phyloP scores from a whole-genome alignment of 2,888 invertebrate species.

The Ceriagrion tenellum region DNA sequence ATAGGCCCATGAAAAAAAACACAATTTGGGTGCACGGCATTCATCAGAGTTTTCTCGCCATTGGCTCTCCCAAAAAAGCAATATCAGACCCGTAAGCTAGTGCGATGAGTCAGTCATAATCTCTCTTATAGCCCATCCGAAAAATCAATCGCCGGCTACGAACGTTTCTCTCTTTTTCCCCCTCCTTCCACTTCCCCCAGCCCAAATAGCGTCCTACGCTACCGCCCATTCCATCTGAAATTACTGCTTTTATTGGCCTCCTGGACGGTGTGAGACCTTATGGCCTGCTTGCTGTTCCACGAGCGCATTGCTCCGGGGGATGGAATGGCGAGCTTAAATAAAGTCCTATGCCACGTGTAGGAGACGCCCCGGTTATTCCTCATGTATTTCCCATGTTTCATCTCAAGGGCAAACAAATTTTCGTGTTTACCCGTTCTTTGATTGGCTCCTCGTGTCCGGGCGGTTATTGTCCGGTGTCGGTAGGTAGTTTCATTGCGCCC shows the following conservation, averaged over 20 bases:
- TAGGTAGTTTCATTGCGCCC: neutral
- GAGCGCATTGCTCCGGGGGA: neutral
- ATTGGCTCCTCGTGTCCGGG: neutral
- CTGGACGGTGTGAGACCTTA: neutral
- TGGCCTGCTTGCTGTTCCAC: neutral
- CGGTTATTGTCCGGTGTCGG: neutral
- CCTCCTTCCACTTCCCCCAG: neutral
- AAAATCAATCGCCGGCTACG: neutral
- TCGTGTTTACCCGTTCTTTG: neutral
- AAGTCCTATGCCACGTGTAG: neutral
- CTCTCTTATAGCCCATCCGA: conserved; percentile 7
- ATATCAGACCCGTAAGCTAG: conserved; percentile 13
- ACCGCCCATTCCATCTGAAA: neutral
- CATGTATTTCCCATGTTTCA: neutral
- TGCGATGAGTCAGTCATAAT: conserved; percentile 6
- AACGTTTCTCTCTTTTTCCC: neutral
- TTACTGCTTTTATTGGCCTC: conserved; percentile 3
- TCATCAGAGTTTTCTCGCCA: neutral
- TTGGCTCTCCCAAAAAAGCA: neutral
- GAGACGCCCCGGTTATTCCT: neutral
- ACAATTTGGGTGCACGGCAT: neutral
- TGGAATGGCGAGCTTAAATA: neutral
- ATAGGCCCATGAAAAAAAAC: neutral
- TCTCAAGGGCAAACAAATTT: neutral
- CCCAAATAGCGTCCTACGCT: neutral